Evolutionary conservation across 2,113 vertebrate species (phyloP).

Genomic region (Colaptes auratus): DNA sequence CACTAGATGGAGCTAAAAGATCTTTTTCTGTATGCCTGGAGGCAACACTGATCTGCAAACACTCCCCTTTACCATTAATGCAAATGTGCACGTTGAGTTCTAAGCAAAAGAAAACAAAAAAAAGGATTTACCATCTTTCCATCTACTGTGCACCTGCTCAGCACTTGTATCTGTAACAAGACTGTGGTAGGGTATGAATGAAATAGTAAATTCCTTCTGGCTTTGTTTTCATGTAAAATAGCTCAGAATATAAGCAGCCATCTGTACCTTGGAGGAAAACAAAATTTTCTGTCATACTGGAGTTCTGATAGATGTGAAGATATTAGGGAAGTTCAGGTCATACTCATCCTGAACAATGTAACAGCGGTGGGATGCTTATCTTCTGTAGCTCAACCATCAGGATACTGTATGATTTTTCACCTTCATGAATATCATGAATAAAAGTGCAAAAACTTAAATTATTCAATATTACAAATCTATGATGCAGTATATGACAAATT

Average conservation of each 20-base stretch:
- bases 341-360: not conserved
- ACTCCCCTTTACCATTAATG: not conserved
- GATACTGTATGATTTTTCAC: not conserved
- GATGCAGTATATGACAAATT: not conserved
- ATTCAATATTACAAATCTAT: not conserved
- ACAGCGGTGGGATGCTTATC: not conserved
- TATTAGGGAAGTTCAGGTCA: not conserved
- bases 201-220: constrained; percentile 61
- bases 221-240: constrained; percentile 50
- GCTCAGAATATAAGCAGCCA: constrained; percentile 42
- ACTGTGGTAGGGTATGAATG: not conserved
- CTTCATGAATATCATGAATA: not conserved
- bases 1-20: constrained; percentile 75
- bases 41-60: not conserved
- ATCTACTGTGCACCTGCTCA: constrained; percentile 54
- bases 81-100: constrained; percentile 19
- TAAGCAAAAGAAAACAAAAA: constrained; percentile 46
- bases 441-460: not conserved
- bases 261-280: constrained; percentile 51
- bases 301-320: constrained; percentile 13
- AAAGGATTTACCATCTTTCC: constrained; percentile 48
- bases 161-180: constrained; percentile 34
- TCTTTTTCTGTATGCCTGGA: not conserved
- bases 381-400: not conserved
- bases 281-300: not conserved